Evolutionary conservation across 2,888 invertebrate genomes (phyloP).

Genomic region (Archips xylosteana): DNA sequence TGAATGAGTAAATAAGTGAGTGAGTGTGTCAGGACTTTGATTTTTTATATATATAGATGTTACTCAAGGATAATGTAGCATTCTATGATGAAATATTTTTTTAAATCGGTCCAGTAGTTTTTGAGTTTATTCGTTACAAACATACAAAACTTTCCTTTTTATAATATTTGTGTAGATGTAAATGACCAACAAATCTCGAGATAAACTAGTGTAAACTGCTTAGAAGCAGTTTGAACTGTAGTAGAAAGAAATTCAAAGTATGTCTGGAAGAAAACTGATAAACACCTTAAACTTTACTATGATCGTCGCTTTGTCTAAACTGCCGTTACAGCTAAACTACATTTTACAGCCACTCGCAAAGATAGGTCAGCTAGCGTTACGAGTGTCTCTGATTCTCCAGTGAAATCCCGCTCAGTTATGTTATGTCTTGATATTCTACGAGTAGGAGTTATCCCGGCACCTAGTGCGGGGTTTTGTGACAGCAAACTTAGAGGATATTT

Average conservation of each 20-base stretch:
- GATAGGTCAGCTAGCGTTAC: conserved; percentile 16
- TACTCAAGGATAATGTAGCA: too few species aligned
- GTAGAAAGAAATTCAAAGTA: neutral
- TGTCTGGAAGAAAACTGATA: neutral
- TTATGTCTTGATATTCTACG: conserved; percentile 25
- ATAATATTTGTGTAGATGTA: too few species aligned
- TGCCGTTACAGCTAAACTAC: neutral
- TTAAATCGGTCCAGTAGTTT: too few species aligned
- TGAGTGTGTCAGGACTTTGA: too few species aligned
- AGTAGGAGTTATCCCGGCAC: conserved; percentile 19
- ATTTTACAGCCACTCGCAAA: conserved; percentile 14
- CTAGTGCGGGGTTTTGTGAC: conserved; percentile 5
- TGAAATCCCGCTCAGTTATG: conserved; percentile 19
- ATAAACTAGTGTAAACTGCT: too few species aligned
- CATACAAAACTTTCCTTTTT: too few species aligned
- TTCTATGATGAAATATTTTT: too few species aligned
- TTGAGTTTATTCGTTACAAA: too few species aligned
- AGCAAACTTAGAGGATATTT: conserved; percentile 7
- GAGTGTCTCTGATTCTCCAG: neutral
- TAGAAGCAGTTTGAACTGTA: too few species aligned
- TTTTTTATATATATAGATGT: too few species aligned
- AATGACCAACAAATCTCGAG: too few species aligned
- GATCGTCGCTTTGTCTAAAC: neutral
- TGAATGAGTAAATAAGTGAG: too few species aligned
- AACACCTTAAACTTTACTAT: neutral